Evolutionary conservation across 2,797 vertebrate genomes (phyloP).

Genomic region (Loriculus beryllinus): DNA sequence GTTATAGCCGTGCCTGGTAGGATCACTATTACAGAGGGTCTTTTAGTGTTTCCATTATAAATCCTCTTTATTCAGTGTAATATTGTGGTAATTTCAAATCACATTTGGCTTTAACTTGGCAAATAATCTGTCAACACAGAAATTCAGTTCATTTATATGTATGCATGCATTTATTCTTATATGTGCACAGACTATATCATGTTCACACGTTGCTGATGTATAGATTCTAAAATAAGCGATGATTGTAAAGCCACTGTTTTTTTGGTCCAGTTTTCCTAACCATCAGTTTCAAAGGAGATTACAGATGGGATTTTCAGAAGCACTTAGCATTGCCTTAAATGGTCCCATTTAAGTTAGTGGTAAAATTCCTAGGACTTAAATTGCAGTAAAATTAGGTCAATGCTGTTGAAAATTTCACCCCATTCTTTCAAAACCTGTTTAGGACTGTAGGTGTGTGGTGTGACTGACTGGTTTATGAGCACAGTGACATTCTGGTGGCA

Average conservation of each 20-base stretch:
- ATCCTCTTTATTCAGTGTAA: conserved; percentile 54
- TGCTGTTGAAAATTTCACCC: background rate
- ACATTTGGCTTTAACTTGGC: conserved; percentile 55
- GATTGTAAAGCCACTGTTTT: conserved; percentile 7
- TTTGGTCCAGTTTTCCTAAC: conserved; percentile 12
- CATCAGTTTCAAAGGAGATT: conserved; percentile 46
- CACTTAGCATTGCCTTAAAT: conserved; percentile 36
- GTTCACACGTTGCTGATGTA: background rate
- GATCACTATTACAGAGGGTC: conserved; percentile 24
- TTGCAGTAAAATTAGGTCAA: background rate
- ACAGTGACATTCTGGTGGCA: background rate
- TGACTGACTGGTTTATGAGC: background rate
- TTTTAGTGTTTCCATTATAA: conserved; percentile 51
- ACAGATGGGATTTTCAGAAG: conserved; percentile 42
- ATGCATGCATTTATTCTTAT: conserved; percentile 43
- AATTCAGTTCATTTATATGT: conserved; percentile 45
- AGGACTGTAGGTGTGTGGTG: background rate
- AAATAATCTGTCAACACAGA: conserved; percentile 53
- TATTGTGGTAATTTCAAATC: conserved; percentile 47
- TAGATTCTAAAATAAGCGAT: conserved; percentile 43
- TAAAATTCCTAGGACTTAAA: conserved; percentile 9
- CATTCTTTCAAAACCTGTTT: background rate
- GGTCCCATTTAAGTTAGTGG: conserved; percentile 26
- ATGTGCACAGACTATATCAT: conserved; percentile 1
- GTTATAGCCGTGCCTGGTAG: background rate